Base-by-base conservation (phyloP, 2,113 vertebrate genomes). In the Planiliza haematocheilus region DNA sequence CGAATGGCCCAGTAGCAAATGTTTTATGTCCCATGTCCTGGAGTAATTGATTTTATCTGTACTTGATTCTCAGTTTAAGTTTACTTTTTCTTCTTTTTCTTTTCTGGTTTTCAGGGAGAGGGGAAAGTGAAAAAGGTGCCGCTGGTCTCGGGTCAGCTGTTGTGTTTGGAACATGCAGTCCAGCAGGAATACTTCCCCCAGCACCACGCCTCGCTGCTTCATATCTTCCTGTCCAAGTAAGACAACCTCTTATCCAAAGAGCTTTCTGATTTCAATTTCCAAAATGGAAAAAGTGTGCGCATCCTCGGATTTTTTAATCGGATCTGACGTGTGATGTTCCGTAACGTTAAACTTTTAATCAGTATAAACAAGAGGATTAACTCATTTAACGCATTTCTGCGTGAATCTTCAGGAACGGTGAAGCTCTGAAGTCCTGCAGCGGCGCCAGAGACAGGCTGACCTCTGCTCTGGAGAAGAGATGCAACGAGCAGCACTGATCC, bases 171-270 rank as follows among this genome's bases (percentile, higher is more conserved):
- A 55, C 96, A 99, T 20, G 85, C 95, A 36, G 95, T 96, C n/a
- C 95, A 95, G 74, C 96, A 99, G 89, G 94, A 97, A 50, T 98
- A 98, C 79, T 98, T 99, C 78, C 91, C 94, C 7, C 94, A 93
- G 84, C 90, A 95, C 10, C 89, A 96, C 0, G 92, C 88, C 1
- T 92, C 89, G 4, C 88, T 97, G 85, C 95, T 99, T 49, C 86
- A 93, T 7, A 94, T 93, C 2, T 96, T 98, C 75, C 45, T 96
- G 58, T 95, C 95, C 89, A 97, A 95, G 97, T 99, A 89, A 91
- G 95, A 62, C 42, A 16, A n/a, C 41, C 11, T 8, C 24, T 43
- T 4, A 46, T 16, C 50, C 2, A 5, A 2, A 30, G 24, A 30
- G 24, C 24, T 30, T 30, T 30, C 24, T 30, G 3, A 30, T 30